phyloP scores from a whole-genome alignment of 2,888 invertebrate genomes.

The Troilus luridus region DNA sequence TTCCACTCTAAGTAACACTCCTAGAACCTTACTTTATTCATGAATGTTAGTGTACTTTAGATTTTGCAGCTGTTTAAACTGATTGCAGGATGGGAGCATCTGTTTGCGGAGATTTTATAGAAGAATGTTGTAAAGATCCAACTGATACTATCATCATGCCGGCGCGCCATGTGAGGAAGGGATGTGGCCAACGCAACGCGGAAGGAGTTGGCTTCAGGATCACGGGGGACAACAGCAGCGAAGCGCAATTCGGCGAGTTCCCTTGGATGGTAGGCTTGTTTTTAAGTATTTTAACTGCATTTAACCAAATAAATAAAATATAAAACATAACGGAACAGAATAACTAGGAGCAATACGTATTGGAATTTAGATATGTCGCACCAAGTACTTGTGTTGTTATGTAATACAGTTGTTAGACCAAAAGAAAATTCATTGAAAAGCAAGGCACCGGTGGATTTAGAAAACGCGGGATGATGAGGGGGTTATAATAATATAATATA shows the following conservation, averaged over 20 bases:
- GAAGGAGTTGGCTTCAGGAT: conserved; percentile 82
- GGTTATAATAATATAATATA: too few species aligned
- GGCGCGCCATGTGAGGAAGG: conserved; percentile 67
- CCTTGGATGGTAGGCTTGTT: conserved; percentile 78
- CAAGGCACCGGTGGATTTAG: too few species aligned
- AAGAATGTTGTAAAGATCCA: conserved; percentile 78
- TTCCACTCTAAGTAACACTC: too few species aligned
- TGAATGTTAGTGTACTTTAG: neutral
- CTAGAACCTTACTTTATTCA: too few species aligned
- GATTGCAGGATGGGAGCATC: neutral
- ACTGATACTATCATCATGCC: conserved; percentile 66
- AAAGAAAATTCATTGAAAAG: too few species aligned
- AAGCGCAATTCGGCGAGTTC: conserved; percentile 84
- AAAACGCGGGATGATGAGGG: too few species aligned
- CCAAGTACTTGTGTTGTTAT: too few species aligned
- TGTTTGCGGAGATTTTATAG: conserved; percentile 80
- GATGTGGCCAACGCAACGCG: conserved; percentile 82
- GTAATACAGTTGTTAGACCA: too few species aligned
- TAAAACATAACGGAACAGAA: too few species aligned
- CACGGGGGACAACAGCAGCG: conserved; percentile 74
- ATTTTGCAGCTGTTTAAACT: neutral
- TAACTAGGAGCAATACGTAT: too few species aligned
- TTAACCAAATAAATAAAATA: too few species aligned
- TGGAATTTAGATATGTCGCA: too few species aligned
- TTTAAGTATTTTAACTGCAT: neutral